Base-by-base conservation (phyloP, 2,797 vertebrate genomes). In the Acrossocheilus fasciatus region DNA sequence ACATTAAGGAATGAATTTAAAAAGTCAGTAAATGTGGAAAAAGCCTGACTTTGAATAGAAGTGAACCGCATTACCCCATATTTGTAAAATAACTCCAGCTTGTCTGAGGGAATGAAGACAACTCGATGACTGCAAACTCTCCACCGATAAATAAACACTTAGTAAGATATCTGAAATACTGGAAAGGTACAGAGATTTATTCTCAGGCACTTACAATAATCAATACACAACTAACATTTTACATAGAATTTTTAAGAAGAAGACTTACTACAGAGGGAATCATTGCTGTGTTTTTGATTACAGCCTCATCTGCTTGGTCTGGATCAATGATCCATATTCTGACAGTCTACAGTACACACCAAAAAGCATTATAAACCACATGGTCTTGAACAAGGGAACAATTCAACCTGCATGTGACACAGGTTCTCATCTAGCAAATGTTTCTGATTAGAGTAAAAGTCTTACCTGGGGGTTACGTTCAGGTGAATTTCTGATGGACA, bases 71-170 rank as follows among this genome's bases (percentile, higher is more conserved):
- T 69, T 69, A 69, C 66, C 66, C 66, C 17, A 10, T 17, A 69
- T 69, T 69, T 30, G 59, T 12, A 39, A 81, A 87, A 77, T 84
- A 14, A 43, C 69, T 70, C 43, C 62, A 23, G 54, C 64, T 30
- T 34, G 76, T 74, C n/a, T 82, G 52, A 26, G 62, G 47, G 34
- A 50, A 39, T 50, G 66, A 81, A 50, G 17, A 30, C 15, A 79
- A 26, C 45, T 34, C 23, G 10, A 84, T 66, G 34, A 50, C 75
- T 73, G 86, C 82, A 45, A 80, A 64, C 69, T 84, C 75, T 43
- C 86, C 85, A n/a, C 36, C 12, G n/a, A 70, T 80, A 59, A 86
- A 57, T 57, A 82, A 77, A 17, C 75, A 62, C 59, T 76, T 74
- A 57, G 79, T 69, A 20, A 69, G 66, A 69, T 69, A 39, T 69